Evolutionary conservation across 2,113 vertebrate species (phyloP).

Genomic region (Gambusia holbrooki): DNA sequence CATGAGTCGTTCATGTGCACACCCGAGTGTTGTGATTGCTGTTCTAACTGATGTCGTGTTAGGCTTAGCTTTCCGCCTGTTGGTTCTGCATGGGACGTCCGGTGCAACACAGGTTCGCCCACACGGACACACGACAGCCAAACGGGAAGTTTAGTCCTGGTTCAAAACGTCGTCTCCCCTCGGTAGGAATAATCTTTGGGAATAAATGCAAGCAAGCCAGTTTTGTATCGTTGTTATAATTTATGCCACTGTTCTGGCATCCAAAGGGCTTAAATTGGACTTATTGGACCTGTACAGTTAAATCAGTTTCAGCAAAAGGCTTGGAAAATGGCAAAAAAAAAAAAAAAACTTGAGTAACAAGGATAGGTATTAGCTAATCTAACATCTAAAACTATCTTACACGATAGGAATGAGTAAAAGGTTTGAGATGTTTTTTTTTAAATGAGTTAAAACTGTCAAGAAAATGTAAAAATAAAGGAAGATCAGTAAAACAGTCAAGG

Average conservation of each 20-base stretch:
- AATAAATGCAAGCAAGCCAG: background rate
- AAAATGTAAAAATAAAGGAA: too few relatives aligned
- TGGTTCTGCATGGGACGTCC: conserved; percentile 67
- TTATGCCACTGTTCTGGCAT: background rate
- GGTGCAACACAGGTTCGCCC: conserved; percentile 8
- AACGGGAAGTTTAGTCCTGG: background rate
- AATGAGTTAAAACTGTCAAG: too few relatives aligned
- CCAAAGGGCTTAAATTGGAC: background rate
- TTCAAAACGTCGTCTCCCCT: background rate
- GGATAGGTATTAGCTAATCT: background rate
- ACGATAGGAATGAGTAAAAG: too few relatives aligned
- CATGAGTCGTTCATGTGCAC: background rate
- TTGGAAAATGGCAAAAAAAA: background rate
- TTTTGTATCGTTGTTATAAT: background rate
- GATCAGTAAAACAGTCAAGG: too few relatives aligned
- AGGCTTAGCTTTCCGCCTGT: conserved; percentile 47
- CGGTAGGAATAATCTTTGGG: background rate
- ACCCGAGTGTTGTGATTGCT: conserved; percentile 22
- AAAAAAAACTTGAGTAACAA: background rate
- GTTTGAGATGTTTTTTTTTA: too few relatives aligned
- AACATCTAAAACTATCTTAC: background rate
- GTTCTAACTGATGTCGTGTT: conserved; percentile 43
- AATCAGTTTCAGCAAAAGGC: too few relatives aligned
- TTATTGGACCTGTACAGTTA: background rate
- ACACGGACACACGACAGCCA: background rate